phyloP scores from a whole-genome alignment of 1,140 invertebrate genomes.

The Paraescarpia echinospica region DNA sequence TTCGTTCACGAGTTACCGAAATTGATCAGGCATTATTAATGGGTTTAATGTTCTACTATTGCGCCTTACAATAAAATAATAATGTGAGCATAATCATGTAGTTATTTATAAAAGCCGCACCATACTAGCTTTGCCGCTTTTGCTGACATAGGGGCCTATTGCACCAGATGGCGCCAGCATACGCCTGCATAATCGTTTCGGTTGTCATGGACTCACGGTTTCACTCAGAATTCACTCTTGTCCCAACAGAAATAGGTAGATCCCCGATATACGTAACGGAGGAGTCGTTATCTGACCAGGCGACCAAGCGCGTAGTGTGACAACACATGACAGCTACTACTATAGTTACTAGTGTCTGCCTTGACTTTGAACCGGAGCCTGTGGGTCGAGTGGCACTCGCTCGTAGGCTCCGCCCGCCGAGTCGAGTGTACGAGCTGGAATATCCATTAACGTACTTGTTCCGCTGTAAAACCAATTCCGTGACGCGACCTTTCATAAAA shows the following conservation, averaged over 20 bases:
- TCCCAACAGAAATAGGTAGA: not conserved
- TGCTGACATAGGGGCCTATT: not conserved
- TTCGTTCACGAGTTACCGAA: too few species aligned
- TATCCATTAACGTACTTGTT: not conserved
- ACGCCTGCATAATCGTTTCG: not conserved
- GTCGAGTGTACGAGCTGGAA: not conserved
- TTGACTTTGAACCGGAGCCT: too few species aligned
- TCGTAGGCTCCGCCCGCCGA: not conserved
- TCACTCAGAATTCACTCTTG: not conserved
- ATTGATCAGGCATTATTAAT: too few species aligned
- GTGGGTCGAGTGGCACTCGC: not conserved
- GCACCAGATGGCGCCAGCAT: not conserved
- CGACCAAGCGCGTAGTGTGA: not conserved
- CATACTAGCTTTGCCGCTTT: not conserved
- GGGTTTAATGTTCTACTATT: too few species aligned
- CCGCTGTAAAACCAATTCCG: too few species aligned
- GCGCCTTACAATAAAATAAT: too few species aligned
- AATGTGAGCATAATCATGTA: too few species aligned
- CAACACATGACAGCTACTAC: not conserved
- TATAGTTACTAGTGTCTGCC: too few species aligned
- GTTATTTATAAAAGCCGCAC: too few species aligned
- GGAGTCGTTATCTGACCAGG: not conserved
- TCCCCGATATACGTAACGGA: too few species aligned
- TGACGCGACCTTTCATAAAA: not conserved
- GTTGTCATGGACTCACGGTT: not conserved